A percentile compares a stretch with the other conserved stretches of the same genome.
Conservation (phyloP, 2,888 invertebrate species). For the Trimorus sp. region DNA sequence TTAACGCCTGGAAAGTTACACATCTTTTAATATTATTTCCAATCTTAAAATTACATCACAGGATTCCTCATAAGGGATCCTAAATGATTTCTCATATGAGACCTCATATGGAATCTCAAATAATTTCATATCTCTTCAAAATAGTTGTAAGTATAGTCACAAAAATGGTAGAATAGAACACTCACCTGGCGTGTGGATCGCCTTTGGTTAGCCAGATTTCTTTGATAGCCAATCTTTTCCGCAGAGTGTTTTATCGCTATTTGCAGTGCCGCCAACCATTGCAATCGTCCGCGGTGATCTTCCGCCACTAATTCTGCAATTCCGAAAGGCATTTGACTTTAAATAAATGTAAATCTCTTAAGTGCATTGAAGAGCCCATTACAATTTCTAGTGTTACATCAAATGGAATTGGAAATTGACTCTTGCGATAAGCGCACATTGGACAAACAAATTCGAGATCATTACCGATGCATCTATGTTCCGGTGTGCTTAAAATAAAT, state of each 20-base stretch:
- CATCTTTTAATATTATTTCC: too few relatives aligned
- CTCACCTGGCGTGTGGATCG: slow-evolving; percentile 82
- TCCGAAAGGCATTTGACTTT: neutral
- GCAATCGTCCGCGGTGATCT: slow-evolving; percentile 89
- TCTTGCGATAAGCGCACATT: neutral
- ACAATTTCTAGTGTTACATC: neutral
- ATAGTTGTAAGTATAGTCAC: too few relatives aligned
- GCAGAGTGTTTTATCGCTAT: slow-evolving; percentile 88
- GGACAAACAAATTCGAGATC: neutral
- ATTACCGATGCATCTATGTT: slow-evolving; percentile 84
- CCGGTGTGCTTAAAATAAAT: slow-evolving; percentile 87
- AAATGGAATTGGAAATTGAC: neutral
- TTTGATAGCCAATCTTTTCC: slow-evolving; percentile 87
- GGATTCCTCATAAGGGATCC: too few relatives aligned
- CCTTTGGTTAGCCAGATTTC: slow-evolving; percentile 84
- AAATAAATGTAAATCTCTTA: too few relatives aligned
- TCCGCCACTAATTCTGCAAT: slow-evolving; percentile 86
- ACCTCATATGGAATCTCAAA: too few relatives aligned
- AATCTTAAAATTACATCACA: too few relatives aligned
- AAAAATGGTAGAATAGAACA: neutral
- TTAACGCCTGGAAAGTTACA: slow-evolving; percentile 68
- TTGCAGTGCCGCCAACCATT: slow-evolving; percentile 90
- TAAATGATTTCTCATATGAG: too few relatives aligned
- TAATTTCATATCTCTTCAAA: too few relatives aligned
- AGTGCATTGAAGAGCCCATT: neutral